A percentile compares a stretch with the other conserved stretches of the same genome.
Evolutionary conservation across 2,797 vertebrate genomes (phyloP).

Genomic region (Phalanger gymnotis): DNA sequence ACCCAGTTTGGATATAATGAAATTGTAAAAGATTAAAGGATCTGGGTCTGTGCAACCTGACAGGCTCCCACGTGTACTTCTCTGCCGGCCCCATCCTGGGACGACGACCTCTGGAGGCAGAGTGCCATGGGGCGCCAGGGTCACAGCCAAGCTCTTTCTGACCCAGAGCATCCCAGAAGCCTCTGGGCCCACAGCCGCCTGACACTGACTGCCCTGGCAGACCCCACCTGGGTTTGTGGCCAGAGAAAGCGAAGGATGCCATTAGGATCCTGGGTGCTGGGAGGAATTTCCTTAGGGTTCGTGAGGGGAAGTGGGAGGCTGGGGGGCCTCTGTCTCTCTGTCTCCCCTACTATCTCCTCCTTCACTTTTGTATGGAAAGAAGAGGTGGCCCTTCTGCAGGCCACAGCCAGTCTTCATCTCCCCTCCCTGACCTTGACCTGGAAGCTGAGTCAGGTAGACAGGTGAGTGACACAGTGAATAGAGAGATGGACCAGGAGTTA

Average conservation of each 20-base stretch:
- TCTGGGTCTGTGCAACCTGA: slow-evolving; percentile 77
- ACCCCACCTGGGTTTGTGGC: background rate
- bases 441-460: background rate
- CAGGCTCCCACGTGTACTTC: background rate
- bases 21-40: slow-evolving; percentile 84
- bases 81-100: background rate
- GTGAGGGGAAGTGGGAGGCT: background rate
- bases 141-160: background rate
- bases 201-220: background rate
- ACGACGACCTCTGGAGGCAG: background rate
- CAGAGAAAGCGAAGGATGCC: background rate
- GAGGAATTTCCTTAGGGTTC: background rate
- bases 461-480: background rate
- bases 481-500: background rate
- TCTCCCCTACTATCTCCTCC: background rate
- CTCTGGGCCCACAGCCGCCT: background rate
- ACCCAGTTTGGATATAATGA: slow-evolving; percentile 85
- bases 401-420: background rate
- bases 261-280: background rate
- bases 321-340: too few species aligned
- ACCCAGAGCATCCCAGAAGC: background rate
- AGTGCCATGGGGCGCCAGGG: background rate
- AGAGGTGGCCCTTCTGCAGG: background rate
- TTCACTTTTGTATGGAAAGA: background rate
- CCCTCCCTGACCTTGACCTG: background rate